phyloP scores from a whole-genome alignment of 2,113 vertebrate species.

The Chionodraco myersi region DNA sequence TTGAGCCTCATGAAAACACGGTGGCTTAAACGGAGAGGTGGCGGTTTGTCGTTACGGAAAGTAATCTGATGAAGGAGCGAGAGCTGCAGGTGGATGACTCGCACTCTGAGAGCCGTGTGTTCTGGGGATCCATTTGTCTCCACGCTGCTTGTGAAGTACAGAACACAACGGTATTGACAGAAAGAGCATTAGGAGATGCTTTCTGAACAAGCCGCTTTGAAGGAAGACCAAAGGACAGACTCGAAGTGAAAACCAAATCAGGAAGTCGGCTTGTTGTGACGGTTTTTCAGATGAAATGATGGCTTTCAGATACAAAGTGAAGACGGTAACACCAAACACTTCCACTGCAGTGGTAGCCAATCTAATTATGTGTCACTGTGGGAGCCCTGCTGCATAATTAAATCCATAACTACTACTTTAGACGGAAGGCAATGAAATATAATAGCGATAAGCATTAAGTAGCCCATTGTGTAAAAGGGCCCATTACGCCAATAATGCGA shows the following conservation, averaged over 20 bases:
- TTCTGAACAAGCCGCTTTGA: not conserved
- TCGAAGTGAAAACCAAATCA: not conserved
- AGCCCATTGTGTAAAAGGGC: not conserved
- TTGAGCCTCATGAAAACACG: not conserved
- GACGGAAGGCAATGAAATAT: not conserved
- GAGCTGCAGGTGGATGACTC: constrained; percentile 21
- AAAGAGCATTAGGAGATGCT: not conserved
- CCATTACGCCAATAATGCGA: not conserved
- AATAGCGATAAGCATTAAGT: not conserved
- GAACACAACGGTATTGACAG: not conserved
- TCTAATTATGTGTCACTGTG: constrained; percentile 10
- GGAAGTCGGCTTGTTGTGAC: no score
- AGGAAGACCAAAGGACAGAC: not conserved
- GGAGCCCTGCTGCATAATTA: constrained; percentile 10
- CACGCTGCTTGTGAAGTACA: not conserved
- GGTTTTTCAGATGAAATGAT: not conserved
- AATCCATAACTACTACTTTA: constrained; percentile 4
- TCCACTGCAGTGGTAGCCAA: constrained; percentile 9
- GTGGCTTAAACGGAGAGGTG: not conserved
- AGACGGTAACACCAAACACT: not conserved
- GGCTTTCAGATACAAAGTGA: no score
- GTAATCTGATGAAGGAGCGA: constrained; percentile 31
- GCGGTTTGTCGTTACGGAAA: constrained; percentile 22
- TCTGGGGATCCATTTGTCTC: constrained; percentile 7
- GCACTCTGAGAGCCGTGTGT: constrained; percentile 8